Percentiles rank a stretch among this genome's conserved stretches.
Evolutionary conservation across 2,113 vertebrate species (phyloP).

Genomic region (Strix uralensis): DNA sequence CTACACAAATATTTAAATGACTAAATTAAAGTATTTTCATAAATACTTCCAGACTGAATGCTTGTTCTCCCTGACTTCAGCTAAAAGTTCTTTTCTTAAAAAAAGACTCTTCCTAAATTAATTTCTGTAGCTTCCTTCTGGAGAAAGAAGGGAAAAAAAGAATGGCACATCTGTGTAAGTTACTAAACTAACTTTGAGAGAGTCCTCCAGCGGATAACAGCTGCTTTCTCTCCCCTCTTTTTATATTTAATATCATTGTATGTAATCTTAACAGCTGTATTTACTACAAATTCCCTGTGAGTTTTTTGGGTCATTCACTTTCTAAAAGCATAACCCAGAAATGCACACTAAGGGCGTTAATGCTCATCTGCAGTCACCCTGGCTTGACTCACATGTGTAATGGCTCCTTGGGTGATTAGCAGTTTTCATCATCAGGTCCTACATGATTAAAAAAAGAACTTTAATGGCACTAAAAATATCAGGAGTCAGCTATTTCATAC

Average conservation of each 20-base stretch:
- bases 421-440: background rate
- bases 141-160: background rate
- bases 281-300: background rate
- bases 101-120: background rate
- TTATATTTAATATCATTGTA: background rate
- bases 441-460: background rate
- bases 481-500: background rate
- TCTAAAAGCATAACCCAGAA: background rate
- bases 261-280: constrained; percentile 23
- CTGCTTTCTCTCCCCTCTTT: background rate
- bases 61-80: background rate
- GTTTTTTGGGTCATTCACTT: background rate
- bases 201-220: background rate
- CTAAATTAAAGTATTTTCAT: background rate
- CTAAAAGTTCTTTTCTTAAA: background rate
- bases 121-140: background rate
- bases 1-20: background rate
- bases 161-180: background rate
- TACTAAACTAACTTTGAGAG: background rate
- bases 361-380: background rate
- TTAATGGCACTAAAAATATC: background rate
- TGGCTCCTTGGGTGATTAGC: background rate
- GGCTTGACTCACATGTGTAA: background rate
- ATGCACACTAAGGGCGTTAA: background rate
- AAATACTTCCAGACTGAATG: background rate